Conservation (phyloP, 2,113 vertebrate genomes). For the Parus major region DNA sequence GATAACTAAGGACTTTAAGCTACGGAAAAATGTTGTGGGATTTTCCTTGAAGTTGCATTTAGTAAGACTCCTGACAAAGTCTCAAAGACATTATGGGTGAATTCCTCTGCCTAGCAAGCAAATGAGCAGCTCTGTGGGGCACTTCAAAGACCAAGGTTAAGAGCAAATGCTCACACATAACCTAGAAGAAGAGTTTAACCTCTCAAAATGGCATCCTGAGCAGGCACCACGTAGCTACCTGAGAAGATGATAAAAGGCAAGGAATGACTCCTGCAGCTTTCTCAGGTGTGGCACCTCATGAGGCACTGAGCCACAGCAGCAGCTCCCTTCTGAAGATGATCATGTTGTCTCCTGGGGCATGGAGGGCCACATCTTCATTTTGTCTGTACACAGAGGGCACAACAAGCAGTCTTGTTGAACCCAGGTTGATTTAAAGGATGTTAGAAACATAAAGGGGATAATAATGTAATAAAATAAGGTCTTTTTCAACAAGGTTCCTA, state of each 20-base stretch:
- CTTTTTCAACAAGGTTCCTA: neutral
- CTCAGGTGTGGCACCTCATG: neutral
- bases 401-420: neutral
- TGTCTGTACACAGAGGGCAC: neutral
- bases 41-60: neutral
- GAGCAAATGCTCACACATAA: neutral
- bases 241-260: neutral
- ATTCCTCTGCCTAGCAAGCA: neutral
- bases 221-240: accelerated
- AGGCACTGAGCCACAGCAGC: neutral
- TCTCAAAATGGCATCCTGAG: neutral
- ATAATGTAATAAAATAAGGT: neutral
- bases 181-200: neutral
- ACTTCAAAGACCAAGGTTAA: neutral
- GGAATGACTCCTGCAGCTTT: neutral
- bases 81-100: neutral
- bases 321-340: neutral
- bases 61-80: neutral
- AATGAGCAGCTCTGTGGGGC: neutral
- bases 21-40: neutral
- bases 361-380: neutral
- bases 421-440: neutral
- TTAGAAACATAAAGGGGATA: neutral
- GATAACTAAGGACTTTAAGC: neutral
- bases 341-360: neutral